phyloP scores from a whole-genome alignment of 2,888 invertebrate species.

The Lamellibrachia satsuma region DNA sequence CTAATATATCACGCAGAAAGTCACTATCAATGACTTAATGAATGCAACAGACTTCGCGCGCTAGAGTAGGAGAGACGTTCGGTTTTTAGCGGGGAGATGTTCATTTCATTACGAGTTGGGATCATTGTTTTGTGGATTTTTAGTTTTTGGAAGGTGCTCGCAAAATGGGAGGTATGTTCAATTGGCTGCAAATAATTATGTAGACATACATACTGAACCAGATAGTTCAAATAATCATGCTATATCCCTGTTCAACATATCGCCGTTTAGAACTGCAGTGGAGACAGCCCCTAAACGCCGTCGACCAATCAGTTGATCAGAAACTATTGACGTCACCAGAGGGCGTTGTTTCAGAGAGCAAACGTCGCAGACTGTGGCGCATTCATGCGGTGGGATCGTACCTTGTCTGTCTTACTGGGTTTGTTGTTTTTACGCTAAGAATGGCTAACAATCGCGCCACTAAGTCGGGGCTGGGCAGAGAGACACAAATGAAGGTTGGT shows the following conservation, averaged over 20 bases:
- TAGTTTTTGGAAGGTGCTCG: neutral
- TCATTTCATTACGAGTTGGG: neutral
- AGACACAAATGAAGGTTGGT: constrained; percentile 35
- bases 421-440: neutral
- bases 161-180: neutral
- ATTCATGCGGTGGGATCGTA: neutral
- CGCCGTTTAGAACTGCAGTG: neutral
- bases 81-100: neutral
- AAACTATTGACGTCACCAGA: neutral
- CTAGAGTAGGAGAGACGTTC: neutral
- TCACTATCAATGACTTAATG: too few relatives aligned
- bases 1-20: too few relatives aligned
- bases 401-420: neutral
- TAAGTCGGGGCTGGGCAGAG: constrained; percentile 36
- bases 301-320: neutral
- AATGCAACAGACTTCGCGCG: too few relatives aligned
- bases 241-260: too few relatives aligned
- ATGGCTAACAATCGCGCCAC: constrained; percentile 26
- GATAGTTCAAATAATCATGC: neutral
- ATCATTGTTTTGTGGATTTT: neutral
- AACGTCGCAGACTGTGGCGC: neutral
- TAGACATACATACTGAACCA: neutral
- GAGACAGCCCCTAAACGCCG: neutral
- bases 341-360: neutral
- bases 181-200: neutral